Evolutionary conservation across 2,113 vertebrate species (phyloP), one percentile per base, ranked within the genome.

Genomic region (Peromyscus leucopus): DNA sequence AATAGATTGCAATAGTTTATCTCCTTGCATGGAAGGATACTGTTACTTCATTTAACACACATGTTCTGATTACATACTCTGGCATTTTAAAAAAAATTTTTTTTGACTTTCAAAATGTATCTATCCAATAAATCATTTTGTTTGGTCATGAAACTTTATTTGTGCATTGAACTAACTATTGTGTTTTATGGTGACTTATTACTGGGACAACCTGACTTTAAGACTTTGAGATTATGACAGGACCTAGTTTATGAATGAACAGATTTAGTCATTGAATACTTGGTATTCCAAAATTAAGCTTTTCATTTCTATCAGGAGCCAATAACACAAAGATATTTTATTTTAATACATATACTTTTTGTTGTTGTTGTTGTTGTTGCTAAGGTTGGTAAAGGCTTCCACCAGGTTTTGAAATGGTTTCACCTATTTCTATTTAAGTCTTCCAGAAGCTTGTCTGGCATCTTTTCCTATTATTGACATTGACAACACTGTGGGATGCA

Each of bases 221-320:
- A 72, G 12, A 61, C 21, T 90, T 93, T 86, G 26, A 83, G 57
- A 11, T 57, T 86, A 42, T 87, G 13, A 75, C 15, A 89, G 24
- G 8, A 72, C 51, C 74, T 8, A 59, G 69, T 57, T 59, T 55
- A 86, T 6, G 36, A 59, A 55, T 88, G 46, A 51, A 59, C 26
- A 74, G 24, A 87, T 95, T 95, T 92, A 93, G 36, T 22, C 19
- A 83, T 16, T 89, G 46, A 67, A 15, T 69, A 59, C 16, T 74
- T 89, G 21, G 36, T 79, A 36, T 55, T 59, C 65, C 13, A 63
- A 80, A 48, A 12, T 82, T 17, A 42, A 42, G 11, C 5, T 36
- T 91, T 86, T 93, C 28, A 72, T 93, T 33, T 72, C 63, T 63
- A n/a, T 65, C 55, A 57, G 55, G 4, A 21, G 31, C 63, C 39